Percentiles rank a stretch among this genome's conserved stretches.
Evolutionary conservation across 2,888 invertebrate species (phyloP).

Genomic region (Aporophyla nigra): DNA sequence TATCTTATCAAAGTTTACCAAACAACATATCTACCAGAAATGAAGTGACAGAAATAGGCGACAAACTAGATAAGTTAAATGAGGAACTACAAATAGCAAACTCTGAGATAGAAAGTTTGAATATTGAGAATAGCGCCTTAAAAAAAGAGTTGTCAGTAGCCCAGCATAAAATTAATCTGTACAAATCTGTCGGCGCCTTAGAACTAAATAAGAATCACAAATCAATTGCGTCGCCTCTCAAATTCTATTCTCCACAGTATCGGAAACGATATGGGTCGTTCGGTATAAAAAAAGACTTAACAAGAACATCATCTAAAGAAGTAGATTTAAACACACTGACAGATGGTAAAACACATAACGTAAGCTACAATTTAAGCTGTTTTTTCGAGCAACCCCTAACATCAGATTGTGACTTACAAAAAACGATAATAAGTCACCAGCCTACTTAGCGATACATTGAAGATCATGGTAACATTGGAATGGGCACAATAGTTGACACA

Average conservation of each 20-base stretch:
- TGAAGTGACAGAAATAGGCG: neutral
- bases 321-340: neutral
- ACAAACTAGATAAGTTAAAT: neutral
- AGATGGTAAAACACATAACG: neutral
- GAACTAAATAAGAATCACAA: too few relatives aligned
- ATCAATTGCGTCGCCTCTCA: too few relatives aligned
- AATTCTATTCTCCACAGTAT: neutral
- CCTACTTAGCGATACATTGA: too few relatives aligned
- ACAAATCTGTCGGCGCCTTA: neutral
- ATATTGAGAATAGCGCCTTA: constrained; percentile 1
- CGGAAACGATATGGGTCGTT: neutral
- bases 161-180: neutral
- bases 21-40: neutral
- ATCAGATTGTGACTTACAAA: neutral
- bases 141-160: neutral
- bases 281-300: neutral
- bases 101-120: constrained; percentile 1
- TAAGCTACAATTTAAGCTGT: constrained; percentile 1
- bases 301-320: constrained; percentile 4
- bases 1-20: constrained; percentile 6
- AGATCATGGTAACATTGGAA: too few relatives aligned
- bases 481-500: too few relatives aligned
- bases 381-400: neutral
- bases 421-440: neutral
- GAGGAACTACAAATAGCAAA: constrained; percentile 7